Conservation (phyloP, 2,888 invertebrate species). For the Athetis lepigone region DNA sequence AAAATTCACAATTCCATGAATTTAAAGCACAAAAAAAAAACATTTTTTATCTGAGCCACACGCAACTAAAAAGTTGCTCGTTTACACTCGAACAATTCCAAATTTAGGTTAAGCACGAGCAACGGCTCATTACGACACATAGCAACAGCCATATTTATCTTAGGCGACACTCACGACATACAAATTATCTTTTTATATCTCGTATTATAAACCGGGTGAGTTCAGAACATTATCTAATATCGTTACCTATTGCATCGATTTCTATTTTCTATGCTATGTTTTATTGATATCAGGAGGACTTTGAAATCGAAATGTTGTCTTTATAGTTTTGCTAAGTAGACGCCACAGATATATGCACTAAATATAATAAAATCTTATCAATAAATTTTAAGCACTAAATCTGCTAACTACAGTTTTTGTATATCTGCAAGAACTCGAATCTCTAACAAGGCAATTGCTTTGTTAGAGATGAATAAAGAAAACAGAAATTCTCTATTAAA, state of each 20-base stretch:
- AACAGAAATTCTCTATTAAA: background rate
- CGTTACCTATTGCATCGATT: constrained; percentile 1
- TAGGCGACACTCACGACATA: constrained; percentile 54
- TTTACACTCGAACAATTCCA: constrained; percentile 35
- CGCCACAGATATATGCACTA: no score
- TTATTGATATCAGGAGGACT: background rate
- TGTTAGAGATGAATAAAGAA: background rate
- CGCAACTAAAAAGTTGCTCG: constrained; percentile 28
- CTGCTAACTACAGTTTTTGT: background rate
- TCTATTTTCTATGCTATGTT: background rate
- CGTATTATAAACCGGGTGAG: constrained; percentile 29
- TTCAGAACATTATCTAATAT: constrained; percentile 24
- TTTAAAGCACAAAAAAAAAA: no score
- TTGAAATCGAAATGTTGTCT: background rate
- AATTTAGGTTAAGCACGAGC: constrained; percentile 64
- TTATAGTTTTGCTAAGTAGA: background rate
- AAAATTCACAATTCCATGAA: background rate
- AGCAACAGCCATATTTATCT: constrained; percentile 66
- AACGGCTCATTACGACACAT: constrained; percentile 57
- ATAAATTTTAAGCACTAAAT: background rate
- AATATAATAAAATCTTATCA: no score
- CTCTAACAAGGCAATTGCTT: no score
- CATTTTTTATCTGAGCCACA: no score
- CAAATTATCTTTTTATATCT: constrained; percentile 61
- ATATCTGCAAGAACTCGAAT: background rate